Conservation (phyloP, 2,113 vertebrate species). For the Sinocyclocheilus rhinocerous region DNA sequence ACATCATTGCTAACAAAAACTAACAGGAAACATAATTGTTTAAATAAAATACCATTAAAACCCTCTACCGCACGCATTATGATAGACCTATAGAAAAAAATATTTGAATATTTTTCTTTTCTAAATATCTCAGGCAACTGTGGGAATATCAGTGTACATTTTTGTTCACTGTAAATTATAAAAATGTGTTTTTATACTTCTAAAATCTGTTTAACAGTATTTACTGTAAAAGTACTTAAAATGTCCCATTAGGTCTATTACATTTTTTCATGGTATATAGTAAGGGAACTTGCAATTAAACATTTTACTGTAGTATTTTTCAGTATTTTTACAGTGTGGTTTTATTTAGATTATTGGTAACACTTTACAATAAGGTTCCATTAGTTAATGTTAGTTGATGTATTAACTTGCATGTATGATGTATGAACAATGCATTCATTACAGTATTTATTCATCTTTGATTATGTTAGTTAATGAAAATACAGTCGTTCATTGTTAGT, state of each 20-base stretch:
- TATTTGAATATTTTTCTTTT: no score
- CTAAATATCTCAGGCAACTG: neutral
- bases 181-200: neutral
- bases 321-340: neutral
- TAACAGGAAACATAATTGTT: neutral
- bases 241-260: neutral
- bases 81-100: no score
- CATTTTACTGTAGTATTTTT: neutral
- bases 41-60: neutral
- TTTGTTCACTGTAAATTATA: neutral
- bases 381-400: no score
- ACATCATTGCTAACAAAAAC: neutral
- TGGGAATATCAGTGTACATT: neutral
- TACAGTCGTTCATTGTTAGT: no score
- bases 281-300: neutral
- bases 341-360: neutral
- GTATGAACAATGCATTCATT: no score
- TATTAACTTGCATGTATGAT: no score
- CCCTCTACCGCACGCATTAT: no score
- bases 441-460: no score
- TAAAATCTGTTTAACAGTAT: neutral
- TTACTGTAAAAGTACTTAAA: neutral
- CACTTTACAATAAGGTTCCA: no score
- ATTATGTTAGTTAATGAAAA: no score
- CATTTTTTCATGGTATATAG: neutral